Evolutionary conservation across 2,113 vertebrate species (phyloP).

Genomic region (Candoia aspera): DNA sequence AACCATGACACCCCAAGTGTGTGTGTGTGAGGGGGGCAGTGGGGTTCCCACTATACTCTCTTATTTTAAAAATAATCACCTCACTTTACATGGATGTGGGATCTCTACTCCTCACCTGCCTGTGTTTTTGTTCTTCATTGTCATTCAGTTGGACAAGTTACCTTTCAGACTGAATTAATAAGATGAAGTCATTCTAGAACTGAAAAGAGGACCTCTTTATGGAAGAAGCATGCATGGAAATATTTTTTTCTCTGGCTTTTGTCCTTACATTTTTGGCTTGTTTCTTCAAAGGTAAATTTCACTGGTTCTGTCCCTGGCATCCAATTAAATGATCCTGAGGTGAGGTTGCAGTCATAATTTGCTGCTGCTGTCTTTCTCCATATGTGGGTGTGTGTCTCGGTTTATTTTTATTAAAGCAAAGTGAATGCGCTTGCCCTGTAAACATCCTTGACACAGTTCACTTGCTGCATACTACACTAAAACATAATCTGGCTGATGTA

Average conservation of each 20-base stretch:
- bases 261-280: not conserved
- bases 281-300: constrained; percentile 21
- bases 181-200: constrained; percentile 38
- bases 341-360: not conserved
- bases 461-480: constrained; percentile 4
- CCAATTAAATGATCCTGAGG: constrained; percentile 20
- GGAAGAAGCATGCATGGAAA: constrained; percentile 43
- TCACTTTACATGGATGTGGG: not conserved
- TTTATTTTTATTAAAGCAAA: not conserved
- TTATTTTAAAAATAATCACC: not conserved
- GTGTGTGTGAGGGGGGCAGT: not conserved
- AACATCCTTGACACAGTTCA: not conserved
- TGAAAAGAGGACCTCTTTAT: constrained; percentile 41
- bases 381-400: not conserved
- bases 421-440: not conserved
- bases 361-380: too few species aligned
- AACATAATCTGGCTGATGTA: not conserved
- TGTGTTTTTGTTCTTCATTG: not conserved
- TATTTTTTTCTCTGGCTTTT: constrained; percentile 40
- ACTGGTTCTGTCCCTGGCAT: constrained; percentile 35
- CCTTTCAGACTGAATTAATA: constrained; percentile 52
- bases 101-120: not conserved
- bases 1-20: not conserved
- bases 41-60: not conserved
- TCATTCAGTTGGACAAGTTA: constrained; percentile 28